Base-by-base conservation (phyloP, 2,797 vertebrate species). In the Aeoliscus strigatus region DNA sequence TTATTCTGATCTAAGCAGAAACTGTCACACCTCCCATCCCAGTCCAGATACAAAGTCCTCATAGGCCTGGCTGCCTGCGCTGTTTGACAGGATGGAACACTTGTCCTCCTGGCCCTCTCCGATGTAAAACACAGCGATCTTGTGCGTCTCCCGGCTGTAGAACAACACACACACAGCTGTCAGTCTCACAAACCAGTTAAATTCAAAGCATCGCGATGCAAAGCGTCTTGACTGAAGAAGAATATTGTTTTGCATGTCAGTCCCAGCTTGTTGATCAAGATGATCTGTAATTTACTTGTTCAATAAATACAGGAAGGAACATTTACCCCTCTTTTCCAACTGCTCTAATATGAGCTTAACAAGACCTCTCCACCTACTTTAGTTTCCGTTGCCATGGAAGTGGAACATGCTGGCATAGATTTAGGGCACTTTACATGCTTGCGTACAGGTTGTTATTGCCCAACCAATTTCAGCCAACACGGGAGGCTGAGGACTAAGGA, bases 81-180 rank as follows among this genome's bases (percentile, higher is more conserved):
- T 83, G 26, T 98, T 99, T 6, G 96, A 93, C 48, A 98, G 78
- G 75, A 99, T 98, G 4, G 96, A 99, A 60, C 87, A 94, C 70
- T 99, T 99, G 77, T 98, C 96, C 79, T 99, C 96, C 77, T 99
- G 96, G 14, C 96, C 96, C 64, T 98, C 96, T 12, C 91, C 91
- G 9, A 98, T 96, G 81, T 97, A 99, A 77, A 99, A 98, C 49
- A 99, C 93, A 0, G 95, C 96, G 6, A 98, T 97, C 84, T 99
- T 99, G 84, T 99, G 96, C 0, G 96, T 98, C 81, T 99, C 96
- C 28, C 96, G 92, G 63, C 96, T 98, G 66, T 9, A 60, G 48
- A 38, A 56, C 1, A 31, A 34, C 52, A 46, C 18, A 56, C n/a
- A 59, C 4, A 56, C 2, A 17, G 11, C 2, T 36, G 3, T 8